Base-by-base conservation (phyloP, 2,797 vertebrate species). In the Dicrostonyx torquatus region DNA sequence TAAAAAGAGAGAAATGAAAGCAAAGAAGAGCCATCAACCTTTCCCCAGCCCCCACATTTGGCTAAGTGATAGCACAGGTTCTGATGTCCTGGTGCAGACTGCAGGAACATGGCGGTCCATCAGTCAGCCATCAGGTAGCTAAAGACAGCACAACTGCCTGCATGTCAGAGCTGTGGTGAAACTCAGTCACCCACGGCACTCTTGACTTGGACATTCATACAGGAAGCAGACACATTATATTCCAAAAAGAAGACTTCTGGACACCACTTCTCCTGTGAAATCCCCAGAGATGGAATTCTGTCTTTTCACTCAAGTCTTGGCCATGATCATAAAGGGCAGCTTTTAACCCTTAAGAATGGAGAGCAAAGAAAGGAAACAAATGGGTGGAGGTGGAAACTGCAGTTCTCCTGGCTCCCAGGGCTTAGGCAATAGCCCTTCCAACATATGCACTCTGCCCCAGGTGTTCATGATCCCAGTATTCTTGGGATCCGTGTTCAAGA, bases 261-360 rank as follows among this genome's bases (percentile, higher is more conserved):
- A 96, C 94, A 90, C 34, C 3, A 24, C 79, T 84, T 68, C 68
- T 80, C 73, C 86, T 90, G 77, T 62, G 84, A 89, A 91, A 48
- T 89, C 79, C 94, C 84, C 29, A 60, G 94, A 93, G 77, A 93
- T 79, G 50, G 80, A 96, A 96, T 95, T 92, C 90, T 87, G 91
- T 66, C 95, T 93, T 96, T 94, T 93, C 62, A 88, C 26, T 79
- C 34, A 43, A 93, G 34, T 64, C 72, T 77, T 89, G 87, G 87
- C 93, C 94, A 53, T 75, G 87, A 87, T 95, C 58, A 75, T 73
- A 94, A 95, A 95, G 92, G 73, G 87, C 55, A 93, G 92, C 94
- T 92, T 97, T 97, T 96, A 97, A 95, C 92, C 94, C 90, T 94
- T 92, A 94, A 93, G 72, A 96, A 93, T 79, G 78, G 83, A 18